Evolutionary conservation across 2,113 vertebrate genomes (phyloP).

Genomic region (Actenoides lindsayi): DNA sequence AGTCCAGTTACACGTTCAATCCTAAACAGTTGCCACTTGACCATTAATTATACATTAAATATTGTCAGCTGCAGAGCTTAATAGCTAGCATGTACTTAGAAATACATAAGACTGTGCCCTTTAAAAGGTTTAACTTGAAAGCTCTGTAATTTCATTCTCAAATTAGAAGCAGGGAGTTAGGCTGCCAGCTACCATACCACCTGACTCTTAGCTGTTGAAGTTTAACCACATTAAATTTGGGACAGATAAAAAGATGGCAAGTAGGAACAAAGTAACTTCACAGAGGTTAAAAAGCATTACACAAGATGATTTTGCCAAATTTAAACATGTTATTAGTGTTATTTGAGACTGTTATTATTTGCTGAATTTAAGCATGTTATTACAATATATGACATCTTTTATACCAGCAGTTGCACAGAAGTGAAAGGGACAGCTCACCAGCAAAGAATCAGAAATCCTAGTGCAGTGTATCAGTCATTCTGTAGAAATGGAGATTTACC

Average conservation of each 20-base stretch:
- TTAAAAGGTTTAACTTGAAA: neutral
- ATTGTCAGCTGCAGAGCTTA: slow-evolving; percentile 34
- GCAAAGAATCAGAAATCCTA: neutral
- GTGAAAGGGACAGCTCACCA: neutral
- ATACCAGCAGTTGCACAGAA: neutral
- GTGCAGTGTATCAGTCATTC: accelerated
- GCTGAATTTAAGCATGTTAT: neutral
- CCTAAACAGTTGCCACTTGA: slow-evolving; percentile 48
- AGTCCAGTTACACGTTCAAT: slow-evolving; percentile 27
- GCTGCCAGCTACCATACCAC: neutral
- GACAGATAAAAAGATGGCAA: neutral
- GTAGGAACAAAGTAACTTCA: neutral
- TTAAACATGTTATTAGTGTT: neutral
- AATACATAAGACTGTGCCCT: neutral
- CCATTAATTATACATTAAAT: slow-evolving; percentile 29
- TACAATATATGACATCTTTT: neutral
- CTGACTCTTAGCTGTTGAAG: neutral
- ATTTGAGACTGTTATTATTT: neutral
- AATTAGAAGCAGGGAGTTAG: neutral
- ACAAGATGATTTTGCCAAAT: neutral
- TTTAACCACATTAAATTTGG: neutral
- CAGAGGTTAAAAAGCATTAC: neutral
- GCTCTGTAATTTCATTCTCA: neutral
- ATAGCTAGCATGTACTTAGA: neutral
- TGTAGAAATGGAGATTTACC: neutral